Conservation (phyloP, 2,797 vertebrate species). For the Tenualosa ilisha region DNA sequence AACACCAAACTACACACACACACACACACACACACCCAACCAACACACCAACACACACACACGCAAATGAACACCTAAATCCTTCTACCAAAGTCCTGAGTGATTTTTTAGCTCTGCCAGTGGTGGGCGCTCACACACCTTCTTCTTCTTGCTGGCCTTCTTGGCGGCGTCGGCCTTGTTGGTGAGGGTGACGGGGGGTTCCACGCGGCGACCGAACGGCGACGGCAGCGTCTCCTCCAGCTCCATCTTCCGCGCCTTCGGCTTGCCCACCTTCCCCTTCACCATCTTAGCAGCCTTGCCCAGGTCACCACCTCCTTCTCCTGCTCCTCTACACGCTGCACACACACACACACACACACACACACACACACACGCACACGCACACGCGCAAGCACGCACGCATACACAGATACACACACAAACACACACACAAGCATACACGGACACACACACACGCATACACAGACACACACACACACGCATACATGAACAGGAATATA, state of each 20-base stretch:
- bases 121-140: constrained; percentile 71
- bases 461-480: neutral
- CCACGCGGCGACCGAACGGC: constrained; percentile 87
- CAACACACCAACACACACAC: neutral
- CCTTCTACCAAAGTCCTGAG: no score
- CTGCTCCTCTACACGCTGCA: constrained; percentile 87
- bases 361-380: constrained; percentile 69
- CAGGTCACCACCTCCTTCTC: constrained; percentile 78
- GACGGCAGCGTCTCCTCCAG: constrained; percentile 95
- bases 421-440: neutral
- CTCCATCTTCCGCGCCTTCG: constrained; percentile 92
- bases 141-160: constrained; percentile 92
- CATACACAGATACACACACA: neutral
- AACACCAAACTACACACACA: neutral
- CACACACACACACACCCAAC: neutral
- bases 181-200: constrained; percentile 85
- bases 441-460: neutral
- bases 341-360: constrained; percentile 29
- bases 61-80: neutral
- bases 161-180: constrained; percentile 90
- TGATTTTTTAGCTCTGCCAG: no score
- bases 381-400: neutral
- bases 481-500: neutral
- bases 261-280: constrained; percentile 96
- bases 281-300: constrained; percentile 86